phyloP scores from a whole-genome alignment of 2,888 invertebrate genomes.

The Muschampia plurimacula region DNA sequence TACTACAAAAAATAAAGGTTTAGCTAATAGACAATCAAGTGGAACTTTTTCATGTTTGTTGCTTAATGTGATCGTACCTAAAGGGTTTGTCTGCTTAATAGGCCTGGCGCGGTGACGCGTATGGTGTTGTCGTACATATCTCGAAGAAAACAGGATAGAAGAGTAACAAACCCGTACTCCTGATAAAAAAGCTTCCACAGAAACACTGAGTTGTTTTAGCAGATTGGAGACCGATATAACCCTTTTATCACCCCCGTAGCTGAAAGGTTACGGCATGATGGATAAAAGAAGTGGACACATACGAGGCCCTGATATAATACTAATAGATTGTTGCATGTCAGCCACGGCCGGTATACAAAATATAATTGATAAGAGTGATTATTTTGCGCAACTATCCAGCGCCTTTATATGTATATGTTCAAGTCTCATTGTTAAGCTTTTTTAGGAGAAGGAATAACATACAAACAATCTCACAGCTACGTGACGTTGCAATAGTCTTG shows the following conservation, averaged over 20 bases:
- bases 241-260: too few species aligned
- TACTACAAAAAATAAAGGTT: constrained; percentile 11
- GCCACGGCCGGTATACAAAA: not conserved
- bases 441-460: constrained; percentile 27
- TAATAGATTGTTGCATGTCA: not conserved
- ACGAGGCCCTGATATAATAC: not conserved
- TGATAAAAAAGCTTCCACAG: too few species aligned
- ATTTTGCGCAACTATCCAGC: constrained; percentile 28
- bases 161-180: too few species aligned
- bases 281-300: too few species aligned
- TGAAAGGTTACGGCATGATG: too few species aligned
- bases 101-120: not conserved
- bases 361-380: not conserved
- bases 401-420: constrained; percentile 21
- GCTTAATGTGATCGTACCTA: not conserved
- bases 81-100: not conserved
- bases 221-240: too few species aligned
- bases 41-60: not conserved
- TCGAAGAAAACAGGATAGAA: not conserved
- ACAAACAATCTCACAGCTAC: constrained; percentile 35
- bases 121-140: not conserved
- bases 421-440: constrained; percentile 34
- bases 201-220: too few species aligned
- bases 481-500: constrained; percentile 26
- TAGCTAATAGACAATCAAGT: not conserved